Conservation (phyloP, 2,113 vertebrate species). For the Malurus cyaneus region DNA sequence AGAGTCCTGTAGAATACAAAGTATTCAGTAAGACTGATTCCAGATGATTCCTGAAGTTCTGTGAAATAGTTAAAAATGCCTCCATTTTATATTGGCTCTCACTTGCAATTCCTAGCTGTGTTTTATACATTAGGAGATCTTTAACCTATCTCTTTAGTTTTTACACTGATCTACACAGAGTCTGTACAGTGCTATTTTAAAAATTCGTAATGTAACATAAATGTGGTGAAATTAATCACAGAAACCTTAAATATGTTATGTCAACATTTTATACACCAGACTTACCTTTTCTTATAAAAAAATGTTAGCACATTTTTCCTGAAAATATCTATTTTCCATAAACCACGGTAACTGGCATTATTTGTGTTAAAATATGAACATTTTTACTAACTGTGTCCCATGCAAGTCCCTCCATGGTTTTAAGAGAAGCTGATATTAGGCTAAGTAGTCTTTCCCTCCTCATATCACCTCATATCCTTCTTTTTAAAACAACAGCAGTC, state of each 20-base stretch:
- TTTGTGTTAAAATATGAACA: background rate
- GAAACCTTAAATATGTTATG: background rate
- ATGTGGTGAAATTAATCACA: background rate
- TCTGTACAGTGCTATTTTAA: background rate
- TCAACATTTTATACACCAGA: background rate
- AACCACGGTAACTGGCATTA: background rate
- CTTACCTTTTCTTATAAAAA: background rate
- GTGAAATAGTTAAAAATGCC: background rate
- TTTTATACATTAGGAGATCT: background rate
- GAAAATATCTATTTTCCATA: background rate
- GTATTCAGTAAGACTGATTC: background rate
- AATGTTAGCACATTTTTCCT: background rate
- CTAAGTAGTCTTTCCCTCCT: background rate
- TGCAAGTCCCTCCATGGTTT: background rate
- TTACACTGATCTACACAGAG: background rate
- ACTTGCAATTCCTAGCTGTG: background rate
- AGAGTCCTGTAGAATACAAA: background rate
- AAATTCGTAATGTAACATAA: background rate
- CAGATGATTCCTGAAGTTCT: background rate
- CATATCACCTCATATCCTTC: background rate
- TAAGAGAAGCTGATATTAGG: background rate
- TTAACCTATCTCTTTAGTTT: background rate
- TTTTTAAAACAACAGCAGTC: background rate
- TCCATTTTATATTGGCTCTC: background rate
- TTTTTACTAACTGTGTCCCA: background rate